Evolutionary conservation across 37 sponge, comb jelly and placozoan species (phyloP), one percentile per base, ranked within the genome.

Genomic region (Amphimedon queenslandica): DNA sequence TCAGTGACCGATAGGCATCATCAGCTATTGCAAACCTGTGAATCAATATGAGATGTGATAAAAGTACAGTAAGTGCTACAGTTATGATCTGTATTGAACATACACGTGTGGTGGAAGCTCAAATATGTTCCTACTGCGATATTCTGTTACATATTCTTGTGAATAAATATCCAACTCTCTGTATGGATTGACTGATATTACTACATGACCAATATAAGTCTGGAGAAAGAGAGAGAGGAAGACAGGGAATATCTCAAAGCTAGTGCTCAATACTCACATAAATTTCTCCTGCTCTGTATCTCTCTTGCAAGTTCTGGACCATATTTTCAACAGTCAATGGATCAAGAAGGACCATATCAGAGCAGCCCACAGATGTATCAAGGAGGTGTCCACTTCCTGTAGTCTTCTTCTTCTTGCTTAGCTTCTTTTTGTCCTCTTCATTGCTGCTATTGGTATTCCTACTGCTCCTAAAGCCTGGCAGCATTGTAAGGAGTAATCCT

Each of bases 31-130:
- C 91, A 83, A 69, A 94, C 35, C 94, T 93, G 57, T 8, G 42
- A 27, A 42, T 55, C 20, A 64, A 25, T 60, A 25, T 60, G 61
- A n/a, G 21, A 60, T 13, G 21, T n/a, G 27, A 60, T n/a, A n/a
- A 25, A 11, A 11, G 21, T 60, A 47, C 13, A 8, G 13, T 13
- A 18, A 47, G 51, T 47, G 51, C 51, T 18, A 47, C 51, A 18
- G 13, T 47, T 47, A 47, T 47, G 51, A 47, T 60, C 27, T 60
- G 24, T 55, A 25, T 73, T 37, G 18, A 23, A 42, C 87, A 80
- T 30, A 88, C 94, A 94, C 86, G 77, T 94, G 94, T n/a, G 94
- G 94, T 5, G 87, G 92, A 4, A 86, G 68, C 36, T 94, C 94
- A 57, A 70, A 83, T 39, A 82, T 77, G 70, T 77, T 94, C 57